These are phyloP conservation scores for human DNA, from an alignment of 2,113 vertebrate genomes.

Conservation along the genomic window DNA sequence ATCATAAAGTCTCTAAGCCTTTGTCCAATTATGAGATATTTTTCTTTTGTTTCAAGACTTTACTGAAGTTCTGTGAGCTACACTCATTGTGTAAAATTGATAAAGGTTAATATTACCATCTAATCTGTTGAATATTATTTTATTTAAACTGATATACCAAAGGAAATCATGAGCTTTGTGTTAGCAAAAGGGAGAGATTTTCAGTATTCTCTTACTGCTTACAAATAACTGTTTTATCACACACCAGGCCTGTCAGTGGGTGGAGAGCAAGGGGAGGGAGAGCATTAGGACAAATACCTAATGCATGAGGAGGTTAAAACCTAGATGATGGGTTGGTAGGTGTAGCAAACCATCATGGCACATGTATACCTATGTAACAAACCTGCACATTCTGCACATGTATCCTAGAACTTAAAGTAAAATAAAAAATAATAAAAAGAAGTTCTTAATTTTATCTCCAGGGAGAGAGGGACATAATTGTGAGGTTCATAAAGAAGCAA, in stretches of 20 bases:
- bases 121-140: conserved; percentile 36
- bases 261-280: too few relatives aligned
- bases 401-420: too few relatives aligned
- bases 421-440: neutral
- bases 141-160: neutral
- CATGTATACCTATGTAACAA: too few relatives aligned
- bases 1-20: neutral
- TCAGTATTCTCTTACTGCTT: conserved; percentile 38
- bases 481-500: conserved; percentile 47
- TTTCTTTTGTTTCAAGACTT: neutral
- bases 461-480: conserved; percentile 35
- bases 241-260: too few relatives aligned
- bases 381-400: too few relatives aligned
- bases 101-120: neutral
- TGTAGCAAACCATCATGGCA: too few relatives aligned
- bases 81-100: neutral
- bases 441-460: conserved; percentile 55
- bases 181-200: conserved; percentile 40
- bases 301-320: too few relatives aligned
- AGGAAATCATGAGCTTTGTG: conserved; percentile 46
- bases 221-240: conserved; percentile 37
- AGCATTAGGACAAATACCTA: too few relatives aligned
- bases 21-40: neutral
- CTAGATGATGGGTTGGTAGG: too few relatives aligned
- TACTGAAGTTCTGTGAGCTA: neutral